A percentile compares a stretch with the other conserved stretches of the same genome.
phyloP scores from a whole-genome alignment of 2,113 vertebrate species.

The Corythoichthys haematopterus region DNA sequence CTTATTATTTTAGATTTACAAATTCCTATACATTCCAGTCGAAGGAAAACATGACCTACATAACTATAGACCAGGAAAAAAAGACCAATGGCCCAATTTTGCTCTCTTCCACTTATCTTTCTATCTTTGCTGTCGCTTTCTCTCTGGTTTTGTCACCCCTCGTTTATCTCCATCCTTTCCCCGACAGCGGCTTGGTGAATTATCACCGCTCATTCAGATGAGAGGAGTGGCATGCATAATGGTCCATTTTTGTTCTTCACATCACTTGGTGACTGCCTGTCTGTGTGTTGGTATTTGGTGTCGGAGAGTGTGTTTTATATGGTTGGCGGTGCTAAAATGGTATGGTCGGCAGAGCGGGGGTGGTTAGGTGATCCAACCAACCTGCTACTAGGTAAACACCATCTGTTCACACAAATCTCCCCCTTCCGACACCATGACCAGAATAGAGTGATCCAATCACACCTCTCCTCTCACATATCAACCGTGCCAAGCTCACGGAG shows the following conservation, averaged over 20 bases:
- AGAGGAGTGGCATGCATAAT: slow-evolving; percentile 62
- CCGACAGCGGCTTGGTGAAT: slow-evolving; percentile 62
- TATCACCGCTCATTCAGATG: slow-evolving; percentile 66
- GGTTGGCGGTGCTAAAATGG: slow-evolving; percentile 50
- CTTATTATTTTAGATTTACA: slow-evolving; percentile 80
- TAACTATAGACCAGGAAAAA: slow-evolving; percentile 82
- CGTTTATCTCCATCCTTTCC: slow-evolving; percentile 55
- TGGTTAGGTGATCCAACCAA: slow-evolving; percentile 82
- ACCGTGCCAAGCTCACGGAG: slow-evolving; percentile 50
- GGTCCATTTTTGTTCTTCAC: slow-evolving; percentile 12
- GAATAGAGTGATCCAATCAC: slow-evolving; percentile 72
- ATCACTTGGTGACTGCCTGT: not conserved
- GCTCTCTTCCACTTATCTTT: slow-evolving; percentile 27
- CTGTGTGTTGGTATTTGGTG: not conserved
- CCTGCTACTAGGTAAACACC: slow-evolving; percentile 88
- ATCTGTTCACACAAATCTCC: slow-evolving; percentile 77
- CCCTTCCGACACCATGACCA: slow-evolving; percentile 36
- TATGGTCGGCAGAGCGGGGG: slow-evolving; percentile 56
- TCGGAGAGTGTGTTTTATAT: not conserved
- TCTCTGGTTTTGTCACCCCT: slow-evolving; percentile 58
- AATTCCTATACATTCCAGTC: slow-evolving; percentile 74
- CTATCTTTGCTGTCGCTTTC: slow-evolving; percentile 52
- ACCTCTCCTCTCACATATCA: slow-evolving; percentile 66
- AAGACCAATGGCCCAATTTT: slow-evolving; percentile 78
- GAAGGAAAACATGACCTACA: slow-evolving; percentile 80